Evolutionary conservation across 1,140 invertebrate species (phyloP), one percentile per base, ranked within the genome.

Genomic region (Scaptomyza montana): DNA sequence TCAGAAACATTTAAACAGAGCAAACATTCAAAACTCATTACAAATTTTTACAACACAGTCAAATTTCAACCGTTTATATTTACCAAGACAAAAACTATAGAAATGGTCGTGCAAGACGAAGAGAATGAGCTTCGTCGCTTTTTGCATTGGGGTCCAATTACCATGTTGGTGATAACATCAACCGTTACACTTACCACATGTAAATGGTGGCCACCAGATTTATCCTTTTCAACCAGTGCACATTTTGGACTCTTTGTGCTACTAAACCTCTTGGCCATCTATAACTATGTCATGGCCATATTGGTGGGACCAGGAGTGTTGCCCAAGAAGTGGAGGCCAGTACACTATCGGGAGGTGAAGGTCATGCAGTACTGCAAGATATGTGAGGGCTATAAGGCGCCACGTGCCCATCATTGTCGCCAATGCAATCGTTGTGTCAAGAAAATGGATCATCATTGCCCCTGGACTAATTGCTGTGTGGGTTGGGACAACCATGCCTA

Each of bases 371-470:
- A 93, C 90, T 99, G 98, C 93, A 92, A 92, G 61, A 93, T 95
- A 16, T 99, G 98, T 91, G 92, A 97, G 82, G 97, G 97, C 1
- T 99, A 95, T 81, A 99, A 99, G 94, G 96, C 97, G 28, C 98
- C 98, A 0, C 93, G 98, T 90, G 95, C 98, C 73, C 98, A 99
- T 94, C 98, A 99, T 92, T 99, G 98, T 92, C 94, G 97, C 80
- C 98, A 98, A 94, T 99, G 98, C 96, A 94, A 95, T 64, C 93
- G 95, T 36, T 99, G 98, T 93, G 95, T 99, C 0, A 94, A 97
- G 90, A 99, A 99, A 94, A 99, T 99, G 98, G 98, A 99, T 92
- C 97, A 98, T 92, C 97, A 98, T 92, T 98, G 97, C 92, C 97
- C 97, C 0, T 92, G 89, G 87, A 90, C 92, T 59, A 92, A 92